Conservation (phyloP, 2,113 vertebrate genomes). For the Saguinus imperator region DNA sequence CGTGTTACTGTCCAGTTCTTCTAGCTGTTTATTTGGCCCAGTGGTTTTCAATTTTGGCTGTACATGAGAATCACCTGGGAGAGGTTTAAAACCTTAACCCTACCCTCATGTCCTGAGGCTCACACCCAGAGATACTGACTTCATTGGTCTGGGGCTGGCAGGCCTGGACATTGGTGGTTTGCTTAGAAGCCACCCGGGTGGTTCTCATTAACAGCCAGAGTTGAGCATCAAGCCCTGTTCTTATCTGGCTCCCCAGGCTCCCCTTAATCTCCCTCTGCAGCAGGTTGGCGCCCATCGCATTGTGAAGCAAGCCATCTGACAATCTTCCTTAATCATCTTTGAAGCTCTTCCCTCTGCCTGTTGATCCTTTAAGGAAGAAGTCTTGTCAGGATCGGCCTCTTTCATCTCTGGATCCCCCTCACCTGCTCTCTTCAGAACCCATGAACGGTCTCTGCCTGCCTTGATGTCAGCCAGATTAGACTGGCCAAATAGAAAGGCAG, state of each 20-base stretch:
- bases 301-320: background rate
- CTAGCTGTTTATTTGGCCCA: background rate
- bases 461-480: too few relatives aligned
- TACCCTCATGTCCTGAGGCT: background rate
- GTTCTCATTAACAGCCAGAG: background rate
- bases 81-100: background rate
- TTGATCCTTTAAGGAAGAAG: background rate
- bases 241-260: background rate
- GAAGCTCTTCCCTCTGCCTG: background rate
- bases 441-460: background rate
- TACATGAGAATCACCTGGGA: background rate
- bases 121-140: background rate
- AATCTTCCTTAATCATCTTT: background rate
- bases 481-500: background rate
- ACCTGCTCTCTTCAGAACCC: background rate
- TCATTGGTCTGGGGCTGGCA: background rate
- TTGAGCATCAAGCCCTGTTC: background rate
- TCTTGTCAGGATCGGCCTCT: background rate
- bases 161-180: background rate
- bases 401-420: background rate
- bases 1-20: background rate
- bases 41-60: background rate
- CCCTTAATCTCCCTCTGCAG: too few relatives aligned
- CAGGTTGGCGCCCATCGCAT: background rate
- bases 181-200: background rate